phyloP scores from a whole-genome alignment of 2,113 vertebrate species.

The Poeciliopsis occidentalis region DNA sequence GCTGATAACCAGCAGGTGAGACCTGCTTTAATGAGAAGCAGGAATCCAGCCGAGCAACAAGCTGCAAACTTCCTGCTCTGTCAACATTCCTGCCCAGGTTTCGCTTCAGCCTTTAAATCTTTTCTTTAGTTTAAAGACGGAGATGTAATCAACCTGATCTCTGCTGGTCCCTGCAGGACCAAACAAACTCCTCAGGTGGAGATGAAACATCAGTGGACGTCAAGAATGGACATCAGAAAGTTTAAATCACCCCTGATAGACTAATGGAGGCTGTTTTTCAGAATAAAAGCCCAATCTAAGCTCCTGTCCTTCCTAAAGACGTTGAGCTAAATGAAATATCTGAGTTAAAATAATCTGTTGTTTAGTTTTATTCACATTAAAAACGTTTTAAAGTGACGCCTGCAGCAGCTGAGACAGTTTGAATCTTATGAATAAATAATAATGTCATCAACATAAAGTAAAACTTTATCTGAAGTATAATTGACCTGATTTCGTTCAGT shows the following conservation, averaged over 20 bases:
- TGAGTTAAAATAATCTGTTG: too few relatives aligned
- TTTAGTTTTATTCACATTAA: too few relatives aligned
- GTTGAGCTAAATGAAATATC: too few relatives aligned
- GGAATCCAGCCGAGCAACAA: constrained; percentile 17
- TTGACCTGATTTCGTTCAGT: too few relatives aligned
- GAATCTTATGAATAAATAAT: too few relatives aligned
- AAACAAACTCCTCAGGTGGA: neutral
- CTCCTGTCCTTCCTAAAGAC: too few relatives aligned
- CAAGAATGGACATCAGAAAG: neutral
- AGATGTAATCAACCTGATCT: neutral
- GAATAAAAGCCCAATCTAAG: neutral
- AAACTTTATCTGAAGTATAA: too few relatives aligned
- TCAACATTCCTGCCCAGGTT: neutral
- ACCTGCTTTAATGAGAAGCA: neutral
- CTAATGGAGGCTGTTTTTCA: too few relatives aligned
- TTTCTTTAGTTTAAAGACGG: neutral
- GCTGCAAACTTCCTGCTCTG: constrained; percentile 4
- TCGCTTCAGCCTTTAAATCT: neutral
- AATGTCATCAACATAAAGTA: too few relatives aligned
- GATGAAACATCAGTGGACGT: neutral
- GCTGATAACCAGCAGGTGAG: constrained; percentile 13
- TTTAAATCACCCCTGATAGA: neutral
- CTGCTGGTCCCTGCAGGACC: neutral
- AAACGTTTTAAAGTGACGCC: too few relatives aligned
- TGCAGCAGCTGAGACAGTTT: too few relatives aligned